These are phyloP conservation scores for Drosophila hamatofila DNA, from an alignment of 2,888 invertebrate species.

Conservation along the genomic window DNA sequence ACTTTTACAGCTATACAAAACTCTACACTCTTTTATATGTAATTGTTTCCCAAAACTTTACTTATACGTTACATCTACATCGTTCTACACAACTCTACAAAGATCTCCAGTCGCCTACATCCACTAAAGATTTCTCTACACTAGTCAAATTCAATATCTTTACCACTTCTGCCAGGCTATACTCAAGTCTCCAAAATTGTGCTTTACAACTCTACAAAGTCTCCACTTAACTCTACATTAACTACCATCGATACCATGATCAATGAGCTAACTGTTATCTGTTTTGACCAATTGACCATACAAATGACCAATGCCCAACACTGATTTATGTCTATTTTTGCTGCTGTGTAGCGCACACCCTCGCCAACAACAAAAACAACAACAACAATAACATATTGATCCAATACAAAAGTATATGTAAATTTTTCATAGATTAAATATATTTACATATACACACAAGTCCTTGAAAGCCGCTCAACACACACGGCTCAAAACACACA, in stretches of 20 bases:
- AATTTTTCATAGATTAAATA: slow-evolving; percentile 61
- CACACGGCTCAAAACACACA: slow-evolving; percentile 18
- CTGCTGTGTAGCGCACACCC: slow-evolving; percentile 16
- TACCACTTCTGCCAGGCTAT: background rate
- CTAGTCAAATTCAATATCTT: background rate
- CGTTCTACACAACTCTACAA: background rate
- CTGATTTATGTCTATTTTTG: slow-evolving; percentile 36
- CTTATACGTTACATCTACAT: background rate
- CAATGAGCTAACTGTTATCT: background rate
- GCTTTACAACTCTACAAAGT: background rate
- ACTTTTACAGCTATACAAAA: background rate
- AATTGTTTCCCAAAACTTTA: background rate
- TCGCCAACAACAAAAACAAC: slow-evolving; percentile 11
- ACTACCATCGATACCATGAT: background rate
- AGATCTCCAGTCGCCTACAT: background rate
- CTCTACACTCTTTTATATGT: background rate
- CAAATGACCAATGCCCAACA: slow-evolving; percentile 21
- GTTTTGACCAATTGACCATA: slow-evolving; percentile 30
- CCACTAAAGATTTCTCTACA: background rate
- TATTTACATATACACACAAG: slow-evolving; percentile 38
- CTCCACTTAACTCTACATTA: slow-evolving; percentile 18
- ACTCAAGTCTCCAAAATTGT: background rate
- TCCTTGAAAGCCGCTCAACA: slow-evolving; percentile 53
- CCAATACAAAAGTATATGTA: slow-evolving; percentile 60
- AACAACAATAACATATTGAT: slow-evolving; percentile 48